Evolutionary conservation across 1,140 invertebrate genomes (phyloP), one percentile per base, ranked within the genome.

Genomic region (Melitaea cinxia): DNA sequence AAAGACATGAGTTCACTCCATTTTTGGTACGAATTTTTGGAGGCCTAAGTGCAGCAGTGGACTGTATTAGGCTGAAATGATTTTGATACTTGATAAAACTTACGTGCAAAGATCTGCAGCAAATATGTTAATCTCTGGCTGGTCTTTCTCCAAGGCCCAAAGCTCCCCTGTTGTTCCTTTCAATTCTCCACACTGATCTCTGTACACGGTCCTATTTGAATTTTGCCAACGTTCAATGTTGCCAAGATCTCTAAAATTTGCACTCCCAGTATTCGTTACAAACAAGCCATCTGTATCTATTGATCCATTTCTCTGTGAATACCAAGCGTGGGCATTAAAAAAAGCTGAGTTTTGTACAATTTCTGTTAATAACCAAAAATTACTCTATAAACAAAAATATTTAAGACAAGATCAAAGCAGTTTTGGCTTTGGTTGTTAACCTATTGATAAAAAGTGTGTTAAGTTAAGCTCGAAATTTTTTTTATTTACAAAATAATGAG

Each of bases 131-230:
- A 95, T 82, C 35, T 93, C 84, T n/a, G 92, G 82, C 7, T 93
- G 77, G 2, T 90, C 79, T 14, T 93, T 77, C 49, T 91, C 75
- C 0, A 95, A 94, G 37, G 95, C 94, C 92, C 95, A 97, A 0
- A 96, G 85, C 89, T 96, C 95, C 0, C 96, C 96, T 4, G 94
- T 93, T 0, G 94, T 94, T 17, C 96, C 96, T 67, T 92, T 91
- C 0, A 97, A 92, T 6, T 72, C 54, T 1, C 92, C 93, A 77
- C 96, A 97, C 28, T 92, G 83, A 4, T 80, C 89, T 0, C 89
- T 39, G 82, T 92, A 94, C 7, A 88, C 67, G 0, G 94, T 94
- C 47, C 83, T 82, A 14, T 88, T 86, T 6, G 86, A 85, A 56
- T 92, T 92, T 80, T 96, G 95, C 96, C 96, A 97, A 58, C 92